Conservation (phyloP, 2,797 vertebrate genomes). For the Micrastur ruficollis region DNA sequence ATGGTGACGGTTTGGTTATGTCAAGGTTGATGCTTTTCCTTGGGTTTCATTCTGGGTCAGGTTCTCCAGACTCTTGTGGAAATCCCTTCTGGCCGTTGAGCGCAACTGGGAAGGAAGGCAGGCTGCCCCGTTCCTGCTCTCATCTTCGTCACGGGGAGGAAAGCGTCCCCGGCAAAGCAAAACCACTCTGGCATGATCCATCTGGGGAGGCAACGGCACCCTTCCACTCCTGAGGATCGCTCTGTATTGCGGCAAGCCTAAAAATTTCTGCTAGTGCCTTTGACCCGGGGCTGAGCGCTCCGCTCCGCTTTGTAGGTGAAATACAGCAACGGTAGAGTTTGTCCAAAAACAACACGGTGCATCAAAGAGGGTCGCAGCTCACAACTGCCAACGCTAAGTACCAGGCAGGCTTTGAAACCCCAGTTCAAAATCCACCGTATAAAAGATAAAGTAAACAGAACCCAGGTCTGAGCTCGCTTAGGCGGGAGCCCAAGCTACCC, state of each 20-base stretch:
- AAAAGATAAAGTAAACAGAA: background rate
- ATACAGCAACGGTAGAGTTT: rapidly evolving
- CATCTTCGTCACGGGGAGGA: rapidly evolving
- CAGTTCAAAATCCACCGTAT: background rate
- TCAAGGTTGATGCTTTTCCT: rapidly evolving
- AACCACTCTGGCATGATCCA: rapidly evolving
- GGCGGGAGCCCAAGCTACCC: background rate
- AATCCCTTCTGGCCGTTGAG: background rate
- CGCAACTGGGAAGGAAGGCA: rapidly evolving
- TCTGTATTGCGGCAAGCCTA: background rate
- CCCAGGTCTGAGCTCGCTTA: background rate
- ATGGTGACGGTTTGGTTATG: rapidly evolving
- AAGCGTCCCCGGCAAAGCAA: background rate
- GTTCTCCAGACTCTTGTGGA: background rate
- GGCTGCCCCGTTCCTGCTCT: background rate
- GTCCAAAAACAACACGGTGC: background rate
- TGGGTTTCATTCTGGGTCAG: background rate
- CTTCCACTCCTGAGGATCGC: background rate
- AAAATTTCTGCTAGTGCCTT: background rate
- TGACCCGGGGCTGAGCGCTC: background rate
- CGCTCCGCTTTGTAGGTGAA: background rate
- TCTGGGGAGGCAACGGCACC: background rate
- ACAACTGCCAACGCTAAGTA: background rate
- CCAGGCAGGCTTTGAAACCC: background rate
- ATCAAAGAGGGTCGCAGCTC: background rate